Conservation (phyloP, 2,797 vertebrate genomes). For the Alcedo atthis region DNA sequence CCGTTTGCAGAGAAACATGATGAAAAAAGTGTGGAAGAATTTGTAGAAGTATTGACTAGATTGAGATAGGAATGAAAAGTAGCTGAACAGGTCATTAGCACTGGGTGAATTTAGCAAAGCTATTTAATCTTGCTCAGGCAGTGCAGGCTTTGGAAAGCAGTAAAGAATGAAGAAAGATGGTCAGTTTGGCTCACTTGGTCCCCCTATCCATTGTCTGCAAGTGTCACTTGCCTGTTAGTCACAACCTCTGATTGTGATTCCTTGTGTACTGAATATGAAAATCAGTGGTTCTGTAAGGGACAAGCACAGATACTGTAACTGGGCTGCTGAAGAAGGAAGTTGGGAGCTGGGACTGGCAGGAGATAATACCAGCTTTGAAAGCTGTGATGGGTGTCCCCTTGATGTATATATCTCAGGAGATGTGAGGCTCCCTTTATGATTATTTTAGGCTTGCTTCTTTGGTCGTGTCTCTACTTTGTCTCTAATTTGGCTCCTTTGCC, state of each 20-base stretch:
- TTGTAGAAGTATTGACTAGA: not conserved
- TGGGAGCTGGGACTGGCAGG: not conserved
- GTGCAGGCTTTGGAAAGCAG: not conserved
- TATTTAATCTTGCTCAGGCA: conserved; percentile 27
- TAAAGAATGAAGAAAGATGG: not conserved
- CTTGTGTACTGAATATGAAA: not conserved
- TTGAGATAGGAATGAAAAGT: not conserved
- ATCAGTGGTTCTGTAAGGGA: not conserved
- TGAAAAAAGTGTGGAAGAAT: not conserved
- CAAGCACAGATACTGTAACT: not conserved
- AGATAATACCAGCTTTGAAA: not conserved
- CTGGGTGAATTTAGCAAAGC: not conserved
- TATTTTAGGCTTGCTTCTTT: conserved; percentile 9
- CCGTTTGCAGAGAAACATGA: not conserved
- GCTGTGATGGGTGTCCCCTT: not conserved
- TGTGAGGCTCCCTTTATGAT: not conserved
- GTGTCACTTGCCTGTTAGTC: not conserved
- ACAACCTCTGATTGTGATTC: not conserved
- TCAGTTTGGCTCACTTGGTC: not conserved
- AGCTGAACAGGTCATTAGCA: not conserved
- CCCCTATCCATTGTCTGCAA: not conserved
- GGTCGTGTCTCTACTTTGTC: not conserved
- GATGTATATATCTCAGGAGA: not conserved
- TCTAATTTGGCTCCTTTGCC: not conserved
- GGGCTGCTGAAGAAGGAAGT: not conserved